phyloP scores from a whole-genome alignment of 2,113 vertebrate genomes.

The Chaenogobius annularis region DNA sequence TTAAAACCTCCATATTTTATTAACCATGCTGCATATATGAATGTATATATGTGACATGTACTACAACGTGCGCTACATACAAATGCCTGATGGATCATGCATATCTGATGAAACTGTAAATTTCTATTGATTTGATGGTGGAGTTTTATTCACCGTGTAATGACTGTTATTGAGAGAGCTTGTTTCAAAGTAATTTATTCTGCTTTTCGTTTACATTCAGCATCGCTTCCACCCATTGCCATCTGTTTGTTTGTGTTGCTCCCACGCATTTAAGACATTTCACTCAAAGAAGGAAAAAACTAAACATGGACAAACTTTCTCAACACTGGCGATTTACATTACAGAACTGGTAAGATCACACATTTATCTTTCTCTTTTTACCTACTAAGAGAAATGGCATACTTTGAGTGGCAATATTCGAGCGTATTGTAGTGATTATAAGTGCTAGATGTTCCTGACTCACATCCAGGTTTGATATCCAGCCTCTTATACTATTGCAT shows the following conservation, averaged over 20 bases:
- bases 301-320: slow-evolving; percentile 6
- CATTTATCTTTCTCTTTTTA: neutral
- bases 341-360: neutral
- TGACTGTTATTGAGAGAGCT: neutral
- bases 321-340: slow-evolving; percentile 26
- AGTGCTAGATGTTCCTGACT: neutral
- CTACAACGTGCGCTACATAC: slow-evolving; percentile 8
- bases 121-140: slow-evolving; percentile 3
- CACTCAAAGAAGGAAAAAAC: slow-evolving; percentile 11
- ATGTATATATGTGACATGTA: neutral
- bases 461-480: neutral
- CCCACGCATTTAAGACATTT: slow-evolving; percentile 42
- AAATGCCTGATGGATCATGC: slow-evolving; percentile 15
- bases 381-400: neutral
- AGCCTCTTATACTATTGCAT: no score
- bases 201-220: slow-evolving; percentile 28
- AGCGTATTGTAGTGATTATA: neutral
- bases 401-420: neutral
- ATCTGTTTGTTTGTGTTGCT: slow-evolving; percentile 47
- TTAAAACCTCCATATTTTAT: slow-evolving; percentile 36
- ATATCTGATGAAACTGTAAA: slow-evolving; percentile 6
- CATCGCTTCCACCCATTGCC: slow-evolving; percentile 27
- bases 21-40: slow-evolving; percentile 15
- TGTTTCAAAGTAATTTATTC: slow-evolving; percentile 27
- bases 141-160: slow-evolving; percentile 5